Percentiles rank a stretch among this genome's conserved stretches.
phyloP scores from a whole-genome alignment of 2,888 invertebrate species.

The Megalurothrips usitatus region DNA sequence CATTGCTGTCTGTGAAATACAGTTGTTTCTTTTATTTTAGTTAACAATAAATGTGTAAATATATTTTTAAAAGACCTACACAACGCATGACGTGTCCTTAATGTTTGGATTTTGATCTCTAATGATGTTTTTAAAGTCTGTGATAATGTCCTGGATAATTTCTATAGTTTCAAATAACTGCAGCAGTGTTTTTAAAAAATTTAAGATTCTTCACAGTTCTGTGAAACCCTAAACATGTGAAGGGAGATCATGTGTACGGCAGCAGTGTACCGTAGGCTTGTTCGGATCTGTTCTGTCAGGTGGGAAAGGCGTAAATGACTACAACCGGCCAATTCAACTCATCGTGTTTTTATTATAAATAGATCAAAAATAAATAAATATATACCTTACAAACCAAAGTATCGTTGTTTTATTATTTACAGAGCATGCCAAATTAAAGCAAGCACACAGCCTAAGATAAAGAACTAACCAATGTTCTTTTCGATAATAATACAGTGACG shows the following conservation, averaged over 20 bases:
- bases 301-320: neutral
- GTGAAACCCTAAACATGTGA: too few relatives aligned
- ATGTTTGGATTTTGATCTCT: neutral
- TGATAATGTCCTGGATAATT: neutral
- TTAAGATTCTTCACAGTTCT: neutral
- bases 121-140: neutral
- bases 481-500: neutral
- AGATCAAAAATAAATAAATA: conserved; percentile 24
- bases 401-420: neutral
- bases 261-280: too few relatives aligned
- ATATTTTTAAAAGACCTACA: too few relatives aligned
- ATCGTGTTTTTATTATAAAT: conserved; percentile 19
- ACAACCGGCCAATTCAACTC: neutral
- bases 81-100: too few relatives aligned
- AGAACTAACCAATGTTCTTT: conserved; percentile 13
- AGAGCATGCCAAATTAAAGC: conserved; percentile 2
- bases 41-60: too few relatives aligned
- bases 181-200: neutral
- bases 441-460: conserved; percentile 21
- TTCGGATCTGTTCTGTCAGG: too few relatives aligned
- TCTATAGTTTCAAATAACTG: neutral
- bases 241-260: too few relatives aligned
- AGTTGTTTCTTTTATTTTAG: neutral
- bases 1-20: neutral
- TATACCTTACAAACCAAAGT: neutral